Percentiles rank a stretch among this genome's conserved stretches.
Evolutionary conservation across 1,140 invertebrate genomes (phyloP).

Genomic region (Meloidogyne hapla): DNA sequence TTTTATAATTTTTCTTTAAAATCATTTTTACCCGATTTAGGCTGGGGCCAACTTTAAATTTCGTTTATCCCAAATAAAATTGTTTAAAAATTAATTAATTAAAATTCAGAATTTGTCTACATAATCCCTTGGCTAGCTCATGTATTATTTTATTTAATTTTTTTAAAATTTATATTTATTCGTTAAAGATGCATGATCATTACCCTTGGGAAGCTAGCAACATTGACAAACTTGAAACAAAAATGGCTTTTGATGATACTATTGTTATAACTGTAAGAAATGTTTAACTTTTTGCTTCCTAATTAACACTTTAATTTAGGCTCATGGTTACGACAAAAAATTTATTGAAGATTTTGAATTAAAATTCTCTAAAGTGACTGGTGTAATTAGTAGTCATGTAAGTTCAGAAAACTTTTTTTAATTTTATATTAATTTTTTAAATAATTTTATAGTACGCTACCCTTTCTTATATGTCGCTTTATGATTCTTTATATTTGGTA

Average conservation of each 20-base stretch:
- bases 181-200: constrained; percentile 55
- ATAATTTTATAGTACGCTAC: constrained; percentile 64
- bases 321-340: constrained; percentile 62
- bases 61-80: too few species aligned
- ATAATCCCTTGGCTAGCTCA: constrained; percentile 62
- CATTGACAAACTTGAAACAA: constrained; percentile 59
- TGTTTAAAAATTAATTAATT: too few species aligned
- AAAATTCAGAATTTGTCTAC: constrained; percentile 55
- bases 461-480: constrained; percentile 59
- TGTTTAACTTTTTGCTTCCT: too few species aligned
- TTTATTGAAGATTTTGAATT: constrained; percentile 63
- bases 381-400: constrained; percentile 58
- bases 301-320: constrained; percentile 19
- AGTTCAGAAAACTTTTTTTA: constrained; percentile 11
- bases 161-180: background rate
- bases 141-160: constrained; percentile 36
- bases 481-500: constrained; percentile 60
- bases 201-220: constrained; percentile 63
- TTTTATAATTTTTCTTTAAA: too few species aligned
- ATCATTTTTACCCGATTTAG: too few species aligned
- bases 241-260: constrained; percentile 56
- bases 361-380: constrained; percentile 58
- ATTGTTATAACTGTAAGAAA: constrained; percentile 55
- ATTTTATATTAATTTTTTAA: constrained; percentile 16
- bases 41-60: too few species aligned